phyloP scores from a whole-genome alignment of 2,113 vertebrate species.

The Buteo buteo region DNA sequence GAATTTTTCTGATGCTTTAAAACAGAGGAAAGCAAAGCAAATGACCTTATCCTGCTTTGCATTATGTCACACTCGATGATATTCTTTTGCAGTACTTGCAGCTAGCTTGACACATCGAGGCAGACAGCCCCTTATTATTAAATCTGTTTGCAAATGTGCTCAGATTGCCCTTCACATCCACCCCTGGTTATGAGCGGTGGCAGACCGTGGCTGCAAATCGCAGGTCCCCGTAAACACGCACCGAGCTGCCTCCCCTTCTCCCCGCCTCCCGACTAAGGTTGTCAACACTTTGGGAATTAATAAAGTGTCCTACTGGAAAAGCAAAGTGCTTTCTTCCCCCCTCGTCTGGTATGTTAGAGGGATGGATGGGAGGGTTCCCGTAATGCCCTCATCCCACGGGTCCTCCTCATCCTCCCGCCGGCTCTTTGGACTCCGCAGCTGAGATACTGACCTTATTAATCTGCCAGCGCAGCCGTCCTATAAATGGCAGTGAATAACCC shows the following conservation, averaged over 20 bases:
- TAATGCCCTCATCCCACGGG: not conserved
- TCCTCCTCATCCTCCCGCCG: not conserved
- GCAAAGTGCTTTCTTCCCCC: not conserved
- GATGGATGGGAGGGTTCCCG: not conserved
- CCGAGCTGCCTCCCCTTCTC: not conserved
- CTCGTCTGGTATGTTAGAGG: not conserved
- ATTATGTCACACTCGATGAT: slow-evolving; percentile 26
- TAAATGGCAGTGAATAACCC: not conserved
- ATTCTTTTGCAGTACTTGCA: slow-evolving; percentile 23
- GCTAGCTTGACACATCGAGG: slow-evolving; percentile 53
- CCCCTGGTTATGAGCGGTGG: slow-evolving; percentile 32
- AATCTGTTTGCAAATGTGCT: slow-evolving; percentile 70
- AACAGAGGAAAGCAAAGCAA: slow-evolving; percentile 44
- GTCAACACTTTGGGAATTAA: not conserved
- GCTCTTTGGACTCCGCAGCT: accelerated
- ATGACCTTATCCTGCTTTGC: slow-evolving; percentile 61
- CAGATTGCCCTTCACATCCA: slow-evolving; percentile 42
- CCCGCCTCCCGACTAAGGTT: not conserved
- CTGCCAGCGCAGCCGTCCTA: not conserved
- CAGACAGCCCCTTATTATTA: slow-evolving; percentile 66
- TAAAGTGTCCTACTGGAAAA: not conserved
- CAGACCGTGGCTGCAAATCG: slow-evolving; percentile 1
- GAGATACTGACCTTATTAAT: not conserved
- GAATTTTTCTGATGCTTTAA: slow-evolving; percentile 18
- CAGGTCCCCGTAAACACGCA: not conserved